phyloP scores from a whole-genome alignment of 2,888 invertebrate genomes.

The Pilophorus perplexus region DNA sequence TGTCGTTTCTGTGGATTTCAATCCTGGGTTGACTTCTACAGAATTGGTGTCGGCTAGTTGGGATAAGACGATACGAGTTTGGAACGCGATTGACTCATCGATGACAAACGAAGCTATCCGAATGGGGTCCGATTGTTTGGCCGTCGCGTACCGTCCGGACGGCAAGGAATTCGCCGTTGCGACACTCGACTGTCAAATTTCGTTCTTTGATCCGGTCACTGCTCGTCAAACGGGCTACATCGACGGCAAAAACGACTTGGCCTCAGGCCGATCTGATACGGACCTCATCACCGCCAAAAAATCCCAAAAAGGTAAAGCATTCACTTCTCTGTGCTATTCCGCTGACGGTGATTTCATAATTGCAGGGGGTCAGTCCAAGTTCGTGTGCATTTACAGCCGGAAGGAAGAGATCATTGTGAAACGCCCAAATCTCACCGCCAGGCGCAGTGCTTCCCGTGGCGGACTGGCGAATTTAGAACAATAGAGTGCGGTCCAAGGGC shows the following conservation, averaged over 20 bases:
- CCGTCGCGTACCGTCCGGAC: slow-evolving; percentile 82
- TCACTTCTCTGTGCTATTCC: slow-evolving; percentile 87
- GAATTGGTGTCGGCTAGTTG: slow-evolving; percentile 85
- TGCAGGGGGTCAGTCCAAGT: slow-evolving; percentile 90
- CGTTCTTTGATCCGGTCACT: slow-evolving; percentile 71
- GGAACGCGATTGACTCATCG: slow-evolving; percentile 85
- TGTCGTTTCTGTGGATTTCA: slow-evolving; percentile 78
- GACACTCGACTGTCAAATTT: slow-evolving; percentile 81
- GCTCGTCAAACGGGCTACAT: slow-evolving; percentile 72
- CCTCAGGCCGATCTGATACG: slow-evolving; percentile 74
- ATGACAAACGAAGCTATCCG: slow-evolving; percentile 77
- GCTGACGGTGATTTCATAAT: slow-evolving; percentile 88
- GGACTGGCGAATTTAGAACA: no score
- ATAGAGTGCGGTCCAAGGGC: no score
- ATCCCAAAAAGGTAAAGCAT: slow-evolving; percentile 71
- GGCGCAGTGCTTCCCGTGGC: no score
- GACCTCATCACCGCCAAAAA: slow-evolving; percentile 87
- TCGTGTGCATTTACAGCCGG: slow-evolving; percentile 91
- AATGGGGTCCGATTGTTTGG: slow-evolving; percentile 69
- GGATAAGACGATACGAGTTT: slow-evolving; percentile 88
- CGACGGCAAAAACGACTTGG: slow-evolving; percentile 86
- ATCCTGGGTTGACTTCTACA: slow-evolving; percentile 67
- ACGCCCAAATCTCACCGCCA: no score
- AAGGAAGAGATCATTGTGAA: slow-evolving; percentile 78
- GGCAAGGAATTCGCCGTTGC: slow-evolving; percentile 91